Base-by-base conservation (phyloP, 1,140 invertebrate species). In the Theocolax elegans region DNA sequence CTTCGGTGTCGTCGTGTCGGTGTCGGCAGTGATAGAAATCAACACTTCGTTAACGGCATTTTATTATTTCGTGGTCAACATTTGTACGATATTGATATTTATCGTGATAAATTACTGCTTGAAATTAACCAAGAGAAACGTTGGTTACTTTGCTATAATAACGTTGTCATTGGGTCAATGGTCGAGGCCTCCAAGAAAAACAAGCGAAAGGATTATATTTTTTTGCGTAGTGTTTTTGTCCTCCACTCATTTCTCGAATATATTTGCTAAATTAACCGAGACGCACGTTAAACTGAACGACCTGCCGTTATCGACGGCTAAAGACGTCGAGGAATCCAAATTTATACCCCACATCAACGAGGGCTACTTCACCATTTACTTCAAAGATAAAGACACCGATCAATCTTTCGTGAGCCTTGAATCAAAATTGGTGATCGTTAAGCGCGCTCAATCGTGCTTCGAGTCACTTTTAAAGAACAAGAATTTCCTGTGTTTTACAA, bases 401-500 rank as follows among this genome's bases (percentile, higher is more conserved):
- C 15, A 42, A 12, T 29, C 17, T n/a, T 58, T 23, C 15, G 15
- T 13, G 19, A 40, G 9, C 0, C 54, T 58, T 2, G 42, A 35
- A n/a, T 21, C n/a, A 2, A 53, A 19, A 9, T 6, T 54, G 23
- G 15, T 31, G 10, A 23, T 54, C 6, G 21, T 54, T 13, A 48
- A 65, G 13, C 49, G 63, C 1, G 42, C 29, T 3, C 35, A 35
- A 6, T 29, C 13, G 2, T 65, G 63, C n/a, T 65, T 65, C 1
- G 13, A 65, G 4, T 17, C 63, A 0, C 0, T 29, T 0, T 15
- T 17, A n/a, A 35, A 35, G 3, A 42, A 51, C 9, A 40, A 38
- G 21, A 40, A 29, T 19, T 8, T 53, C 7, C 19, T 64, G 1
- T 64, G 62, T 15, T 65, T 65, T 15, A 54, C 63, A 0, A 65